Evolutionary conservation across 2,113 vertebrate genomes (phyloP).

Genomic region (Antidorcas marsupialis): DNA sequence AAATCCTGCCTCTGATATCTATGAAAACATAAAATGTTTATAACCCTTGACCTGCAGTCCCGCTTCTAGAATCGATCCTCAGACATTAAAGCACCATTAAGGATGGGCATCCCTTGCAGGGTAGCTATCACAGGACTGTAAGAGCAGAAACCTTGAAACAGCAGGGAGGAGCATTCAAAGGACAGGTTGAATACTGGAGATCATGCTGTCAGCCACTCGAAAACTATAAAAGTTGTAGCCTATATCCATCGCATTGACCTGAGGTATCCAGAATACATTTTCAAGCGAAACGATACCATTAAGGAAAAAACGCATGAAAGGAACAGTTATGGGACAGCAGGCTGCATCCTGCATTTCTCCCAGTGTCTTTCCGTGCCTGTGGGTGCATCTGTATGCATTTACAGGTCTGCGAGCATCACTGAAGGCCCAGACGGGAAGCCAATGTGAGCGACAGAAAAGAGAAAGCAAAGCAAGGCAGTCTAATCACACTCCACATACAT

Average conservation of each 20-base stretch:
- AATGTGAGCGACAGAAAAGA: not conserved
- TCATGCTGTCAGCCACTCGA: not conserved
- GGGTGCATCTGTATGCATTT: fast-evolving
- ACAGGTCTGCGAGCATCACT: fast-evolving
- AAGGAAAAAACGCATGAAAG: not conserved
- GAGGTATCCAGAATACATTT: not conserved
- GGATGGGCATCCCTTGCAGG: fast-evolving
- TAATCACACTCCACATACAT: not conserved
- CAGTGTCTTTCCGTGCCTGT: fast-evolving
- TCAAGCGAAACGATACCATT: no score
- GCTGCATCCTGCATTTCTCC: fast-evolving
- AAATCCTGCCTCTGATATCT: not conserved
- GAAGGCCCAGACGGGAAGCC: not conserved
- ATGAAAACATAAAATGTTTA: not conserved
- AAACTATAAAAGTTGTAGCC: not conserved
- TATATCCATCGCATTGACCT: not conserved
- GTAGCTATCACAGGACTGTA: fast-evolving
- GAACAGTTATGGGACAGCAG: fast-evolving
- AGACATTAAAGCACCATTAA: not conserved
- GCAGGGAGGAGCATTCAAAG: fast-evolving
- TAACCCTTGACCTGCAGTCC: not conserved
- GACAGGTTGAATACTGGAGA: fast-evolving
- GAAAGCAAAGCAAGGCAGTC: not conserved
- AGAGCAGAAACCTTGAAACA: not conserved
- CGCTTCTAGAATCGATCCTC: not conserved